These are phyloP conservation scores for Opisthocomus hoazin DNA, from an alignment of 2,113 vertebrate genomes.

Conservation along the genomic window DNA sequence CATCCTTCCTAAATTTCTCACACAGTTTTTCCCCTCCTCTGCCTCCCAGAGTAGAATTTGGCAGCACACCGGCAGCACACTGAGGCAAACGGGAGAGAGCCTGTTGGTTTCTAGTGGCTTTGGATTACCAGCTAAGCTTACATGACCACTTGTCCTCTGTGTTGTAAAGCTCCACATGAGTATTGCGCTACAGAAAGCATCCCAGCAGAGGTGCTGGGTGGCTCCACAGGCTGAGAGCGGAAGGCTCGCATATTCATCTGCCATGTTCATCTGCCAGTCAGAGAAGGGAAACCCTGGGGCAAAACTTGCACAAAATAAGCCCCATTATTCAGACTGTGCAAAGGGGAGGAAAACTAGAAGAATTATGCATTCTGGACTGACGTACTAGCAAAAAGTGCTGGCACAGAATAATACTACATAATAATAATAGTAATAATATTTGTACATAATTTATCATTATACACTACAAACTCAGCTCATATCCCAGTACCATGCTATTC, in stretches of 20 bases:
- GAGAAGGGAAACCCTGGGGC: constrained; percentile 28
- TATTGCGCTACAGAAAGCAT: constrained; percentile 8
- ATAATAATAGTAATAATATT: constrained; percentile 55
- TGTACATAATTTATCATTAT: constrained; percentile 56
- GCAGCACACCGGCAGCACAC: neutral
- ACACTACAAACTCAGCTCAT: constrained; percentile 36
- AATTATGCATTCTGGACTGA: constrained; percentile 28
- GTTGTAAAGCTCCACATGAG: neutral
- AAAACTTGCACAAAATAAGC: constrained; percentile 46
- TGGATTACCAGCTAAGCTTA: constrained; percentile 24
- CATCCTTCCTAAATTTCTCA: neutral
- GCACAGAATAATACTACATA: constrained; percentile 1
- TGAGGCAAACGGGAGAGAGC: neutral
- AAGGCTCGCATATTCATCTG: constrained; percentile 35
- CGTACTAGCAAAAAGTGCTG: neutral
- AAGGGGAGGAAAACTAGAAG: neutral
- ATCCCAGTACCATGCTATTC: neutral
- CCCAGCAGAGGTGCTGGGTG: constrained; percentile 36
- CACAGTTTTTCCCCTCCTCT: neutral
- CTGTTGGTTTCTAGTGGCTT: neutral
- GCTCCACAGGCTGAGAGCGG: neutral
- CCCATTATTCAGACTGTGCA: constrained; percentile 10
- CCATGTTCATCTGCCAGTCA: constrained; percentile 39
- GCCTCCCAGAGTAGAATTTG: neutral
- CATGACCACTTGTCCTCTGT: constrained; percentile 8